phyloP scores from a whole-genome alignment of 2,888 invertebrate genomes.

The Drosophila multiciliata region DNA sequence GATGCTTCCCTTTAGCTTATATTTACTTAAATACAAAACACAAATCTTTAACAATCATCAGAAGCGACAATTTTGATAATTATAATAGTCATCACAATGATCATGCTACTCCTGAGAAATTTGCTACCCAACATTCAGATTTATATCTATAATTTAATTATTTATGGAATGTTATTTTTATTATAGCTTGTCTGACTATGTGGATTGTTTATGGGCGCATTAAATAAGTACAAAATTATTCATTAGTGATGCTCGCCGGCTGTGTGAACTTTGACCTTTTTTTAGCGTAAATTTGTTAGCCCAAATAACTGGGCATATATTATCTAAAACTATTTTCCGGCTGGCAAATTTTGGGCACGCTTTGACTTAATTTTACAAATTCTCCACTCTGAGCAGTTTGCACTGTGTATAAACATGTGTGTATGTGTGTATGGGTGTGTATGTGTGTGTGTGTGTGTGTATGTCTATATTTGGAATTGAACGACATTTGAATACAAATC shows the following conservation, averaged over 20 bases:
- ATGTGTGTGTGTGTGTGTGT: neutral
- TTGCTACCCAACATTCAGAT: neutral
- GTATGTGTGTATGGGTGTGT: neutral
- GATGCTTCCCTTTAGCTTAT: neutral
- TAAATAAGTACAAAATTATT: neutral
- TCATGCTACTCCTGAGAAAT: neutral
- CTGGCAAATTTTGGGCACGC: neutral
- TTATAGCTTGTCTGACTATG: neutral
- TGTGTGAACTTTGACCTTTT: constrained; percentile 1
- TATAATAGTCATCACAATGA: neutral
- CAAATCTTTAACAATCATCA: no score
- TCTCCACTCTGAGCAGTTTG: constrained; percentile 21
- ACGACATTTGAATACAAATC: constrained; percentile 69
- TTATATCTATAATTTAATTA: neutral
- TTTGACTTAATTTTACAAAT: neutral
- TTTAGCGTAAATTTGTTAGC: neutral
- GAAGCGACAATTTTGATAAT: neutral
- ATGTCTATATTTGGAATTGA: constrained; percentile 20
- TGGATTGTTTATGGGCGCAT: neutral
- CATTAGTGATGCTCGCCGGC: constrained; percentile 1
- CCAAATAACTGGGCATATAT: constrained; percentile 1
- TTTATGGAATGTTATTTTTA: neutral
- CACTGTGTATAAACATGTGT: constrained; percentile 1
- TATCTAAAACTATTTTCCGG: constrained; percentile 8
- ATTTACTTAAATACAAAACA: neutral